Percentiles rank a stretch among this genome's conserved stretches.
These are phyloP conservation scores for Lucifuga dentata DNA, from an alignment of 2,113 vertebrate genomes.

Conservation along the genomic window DNA sequence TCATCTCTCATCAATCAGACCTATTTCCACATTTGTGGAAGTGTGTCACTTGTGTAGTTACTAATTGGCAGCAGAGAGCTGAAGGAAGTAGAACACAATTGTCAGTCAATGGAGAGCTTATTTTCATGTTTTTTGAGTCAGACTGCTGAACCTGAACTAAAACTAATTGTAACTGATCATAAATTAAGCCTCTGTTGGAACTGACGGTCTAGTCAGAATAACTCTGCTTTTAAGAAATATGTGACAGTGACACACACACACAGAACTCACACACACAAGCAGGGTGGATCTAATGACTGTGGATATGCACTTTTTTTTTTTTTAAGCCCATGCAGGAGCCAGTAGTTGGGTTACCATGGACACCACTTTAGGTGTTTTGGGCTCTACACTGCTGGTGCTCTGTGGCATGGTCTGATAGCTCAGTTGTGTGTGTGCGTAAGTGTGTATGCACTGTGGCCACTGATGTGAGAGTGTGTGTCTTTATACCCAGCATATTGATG, in stretches of 20 bases:
- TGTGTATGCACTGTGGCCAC: constrained; percentile 12
- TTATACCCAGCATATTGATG: constrained; percentile 30
- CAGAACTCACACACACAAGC: not conserved
- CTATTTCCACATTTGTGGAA: too few species aligned
- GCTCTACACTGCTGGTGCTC: constrained; percentile 16
- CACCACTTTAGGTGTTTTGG: constrained; percentile 65
- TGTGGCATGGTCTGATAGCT: constrained; percentile 45
- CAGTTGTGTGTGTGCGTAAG: constrained; percentile 17
- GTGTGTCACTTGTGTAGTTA: too few species aligned
- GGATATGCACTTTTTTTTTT: not conserved
- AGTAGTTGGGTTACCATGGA: constrained; percentile 67
- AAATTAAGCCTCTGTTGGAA: too few species aligned
- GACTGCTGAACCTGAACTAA: constrained; percentile 8
- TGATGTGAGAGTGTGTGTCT: constrained; percentile 8
- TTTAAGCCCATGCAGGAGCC: constrained; percentile 18
- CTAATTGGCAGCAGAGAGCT: not conserved
- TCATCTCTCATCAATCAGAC: too few species aligned
- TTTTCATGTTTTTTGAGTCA: not conserved
- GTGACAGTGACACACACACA: constrained; percentile 5
- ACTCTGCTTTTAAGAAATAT: not conserved
- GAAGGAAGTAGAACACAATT: not conserved
- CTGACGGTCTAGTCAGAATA: not conserved
- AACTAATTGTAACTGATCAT: not conserved
- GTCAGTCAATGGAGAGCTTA: too few species aligned
- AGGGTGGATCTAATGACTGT: not conserved